These are phyloP conservation scores for Cylindroiulus punctatus DNA, from an alignment of 2,888 invertebrate species.

Conservation along the genomic window DNA sequence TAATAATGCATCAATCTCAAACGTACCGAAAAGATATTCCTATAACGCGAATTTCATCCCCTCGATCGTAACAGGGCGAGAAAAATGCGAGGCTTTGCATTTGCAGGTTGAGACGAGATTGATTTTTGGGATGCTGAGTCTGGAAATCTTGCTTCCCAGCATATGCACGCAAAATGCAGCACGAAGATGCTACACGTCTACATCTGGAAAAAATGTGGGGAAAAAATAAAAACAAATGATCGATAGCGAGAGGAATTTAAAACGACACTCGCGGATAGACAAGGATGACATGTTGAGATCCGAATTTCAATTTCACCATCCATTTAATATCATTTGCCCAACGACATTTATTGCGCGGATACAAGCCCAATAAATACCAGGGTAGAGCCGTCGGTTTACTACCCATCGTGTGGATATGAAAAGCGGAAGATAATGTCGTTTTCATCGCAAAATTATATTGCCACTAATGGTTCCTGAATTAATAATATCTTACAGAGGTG, in stretches of 20 bases:
- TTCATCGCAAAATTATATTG: background rate
- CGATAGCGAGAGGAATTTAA: background rate
- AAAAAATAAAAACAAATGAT: slow-evolving; percentile 3
- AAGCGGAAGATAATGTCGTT: background rate
- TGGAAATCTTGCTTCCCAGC: background rate
- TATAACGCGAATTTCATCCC: background rate
- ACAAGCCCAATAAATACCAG: background rate
- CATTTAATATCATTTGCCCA: background rate
- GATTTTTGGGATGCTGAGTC: background rate
- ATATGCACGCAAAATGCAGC: slow-evolving; percentile 3
- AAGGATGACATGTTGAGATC: background rate
- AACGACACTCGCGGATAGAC: background rate
- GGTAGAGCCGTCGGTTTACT: background rate
- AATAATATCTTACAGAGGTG: background rate
- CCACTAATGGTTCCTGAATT: background rate
- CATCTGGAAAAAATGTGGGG: background rate
- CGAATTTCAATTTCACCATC: slow-evolving; percentile 3
- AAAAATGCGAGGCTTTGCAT: background rate
- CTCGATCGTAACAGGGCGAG: background rate
- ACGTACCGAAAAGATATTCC: background rate
- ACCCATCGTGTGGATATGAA: background rate
- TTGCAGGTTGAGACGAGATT: background rate
- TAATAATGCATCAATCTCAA: slow-evolving; percentile 24
- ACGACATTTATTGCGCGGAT: background rate
- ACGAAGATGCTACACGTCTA: background rate